phyloP scores from a whole-genome alignment of 2,888 invertebrate species.

The Hyposoter dolosus region DNA sequence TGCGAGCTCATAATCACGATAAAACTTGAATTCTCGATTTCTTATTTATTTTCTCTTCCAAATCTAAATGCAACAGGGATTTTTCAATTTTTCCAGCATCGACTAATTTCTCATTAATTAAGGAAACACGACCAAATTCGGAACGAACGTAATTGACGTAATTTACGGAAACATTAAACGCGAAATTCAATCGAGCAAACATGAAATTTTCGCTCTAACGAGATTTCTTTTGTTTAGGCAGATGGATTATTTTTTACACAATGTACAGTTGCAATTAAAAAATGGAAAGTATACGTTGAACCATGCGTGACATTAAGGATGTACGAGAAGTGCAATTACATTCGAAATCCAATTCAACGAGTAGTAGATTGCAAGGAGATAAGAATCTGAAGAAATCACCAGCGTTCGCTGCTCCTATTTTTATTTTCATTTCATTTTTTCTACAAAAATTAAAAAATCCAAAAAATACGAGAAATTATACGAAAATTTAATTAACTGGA shows the following conservation, averaged over 20 bases:
- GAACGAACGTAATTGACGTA: no score
- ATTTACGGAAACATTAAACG: no score
- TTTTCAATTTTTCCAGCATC: no score
- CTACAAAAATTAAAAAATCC: not conserved
- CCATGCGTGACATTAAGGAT: constrained; percentile 11
- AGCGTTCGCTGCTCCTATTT: not conserved
- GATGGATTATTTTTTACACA: not conserved
- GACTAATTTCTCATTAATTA: no score
- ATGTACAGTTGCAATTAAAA: constrained; percentile 9
- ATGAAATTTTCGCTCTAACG: not conserved
- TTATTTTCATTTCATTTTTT: not conserved
- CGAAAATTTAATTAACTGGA: not conserved
- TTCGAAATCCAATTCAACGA: constrained; percentile 6
- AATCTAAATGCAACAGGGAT: no score
- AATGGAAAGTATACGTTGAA: constrained; percentile 16
- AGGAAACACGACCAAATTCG: no score
- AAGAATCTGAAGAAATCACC: constrained; percentile 7
- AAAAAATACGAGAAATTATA: not conserved
- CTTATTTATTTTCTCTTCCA: no score
- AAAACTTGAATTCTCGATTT: no score
- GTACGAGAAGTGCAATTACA: constrained; percentile 13
- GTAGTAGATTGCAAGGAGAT: not conserved
- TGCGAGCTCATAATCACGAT: no score
- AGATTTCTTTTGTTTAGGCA: not conserved
- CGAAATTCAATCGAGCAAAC: no score